Evolutionary conservation across 2,888 invertebrate genomes (phyloP).

Genomic region (Malthinus seriepunctatus): DNA sequence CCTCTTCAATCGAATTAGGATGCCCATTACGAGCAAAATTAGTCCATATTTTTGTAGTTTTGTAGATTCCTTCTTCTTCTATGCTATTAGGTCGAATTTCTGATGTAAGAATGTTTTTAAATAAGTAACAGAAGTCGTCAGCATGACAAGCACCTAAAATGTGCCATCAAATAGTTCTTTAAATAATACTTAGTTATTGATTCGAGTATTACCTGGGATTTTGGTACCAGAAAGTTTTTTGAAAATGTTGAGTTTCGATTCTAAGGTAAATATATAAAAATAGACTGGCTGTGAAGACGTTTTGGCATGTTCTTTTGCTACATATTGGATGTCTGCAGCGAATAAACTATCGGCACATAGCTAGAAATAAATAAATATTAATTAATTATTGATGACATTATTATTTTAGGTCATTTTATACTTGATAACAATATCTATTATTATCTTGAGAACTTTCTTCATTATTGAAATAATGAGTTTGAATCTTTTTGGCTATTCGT

Average conservation of each 20-base stretch:
- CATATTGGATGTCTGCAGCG: no score
- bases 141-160: conserved; percentile 39
- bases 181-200: background rate
- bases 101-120: conserved; percentile 33
- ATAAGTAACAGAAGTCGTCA: conserved; percentile 44
- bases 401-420: no score
- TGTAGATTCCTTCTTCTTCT: conserved; percentile 33
- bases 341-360: no score
- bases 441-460: conserved; percentile 22
- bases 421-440: no score
- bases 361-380: no score
- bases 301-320: no score
- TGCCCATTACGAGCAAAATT: conserved; percentile 42
- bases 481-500: conserved; percentile 29
- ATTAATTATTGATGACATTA: no score
- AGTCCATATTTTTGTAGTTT: conserved; percentile 40
- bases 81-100: conserved; percentile 27
- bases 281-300: conserved; percentile 41
- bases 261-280: conserved; percentile 42
- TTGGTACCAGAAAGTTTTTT: conserved; percentile 34
- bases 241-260: conserved; percentile 33
- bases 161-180: no score
- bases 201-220: conserved; percentile 33
- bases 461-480: conserved; percentile 31
- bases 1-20: conserved; percentile 31